A percentile compares a stretch with the other conserved stretches of the same genome.
Conservation (phyloP, 2,113 vertebrate genomes). For the western clawed frog (Xenopus tropicalis) region DNA sequence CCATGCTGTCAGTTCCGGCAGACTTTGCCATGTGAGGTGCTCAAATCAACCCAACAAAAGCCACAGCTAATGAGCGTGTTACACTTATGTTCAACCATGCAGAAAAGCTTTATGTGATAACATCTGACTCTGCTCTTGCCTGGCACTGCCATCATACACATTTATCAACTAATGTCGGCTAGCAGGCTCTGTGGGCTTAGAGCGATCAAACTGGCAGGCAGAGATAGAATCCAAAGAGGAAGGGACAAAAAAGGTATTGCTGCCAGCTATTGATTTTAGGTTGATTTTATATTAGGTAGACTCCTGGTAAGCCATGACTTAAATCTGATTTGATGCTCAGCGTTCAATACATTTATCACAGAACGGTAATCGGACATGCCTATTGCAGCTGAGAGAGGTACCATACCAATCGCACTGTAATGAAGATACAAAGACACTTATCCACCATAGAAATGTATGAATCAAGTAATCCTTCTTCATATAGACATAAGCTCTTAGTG, state of each 20-base stretch:
- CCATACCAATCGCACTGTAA: too few relatives aligned
- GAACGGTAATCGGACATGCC: background rate
- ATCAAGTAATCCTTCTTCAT: too few relatives aligned
- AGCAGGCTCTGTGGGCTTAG: slow-evolving; percentile 32
- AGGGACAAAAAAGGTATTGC: slow-evolving; percentile 7
- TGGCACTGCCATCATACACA: slow-evolving; percentile 35
- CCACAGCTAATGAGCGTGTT: slow-evolving; percentile 33
- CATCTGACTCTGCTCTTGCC: slow-evolving; percentile 42
- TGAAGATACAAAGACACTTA: too few relatives aligned
- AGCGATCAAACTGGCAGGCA: slow-evolving; percentile 25
- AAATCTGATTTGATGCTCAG: background rate
- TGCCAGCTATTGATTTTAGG: background rate
- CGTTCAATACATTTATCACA: background rate
- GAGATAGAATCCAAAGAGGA: slow-evolving; percentile 9
- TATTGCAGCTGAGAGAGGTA: too few relatives aligned
- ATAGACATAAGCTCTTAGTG: too few relatives aligned
- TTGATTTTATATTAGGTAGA: background rate
- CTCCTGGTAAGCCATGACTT: background rate
- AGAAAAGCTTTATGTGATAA: slow-evolving; percentile 30
- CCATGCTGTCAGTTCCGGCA: slow-evolving; percentile 35
- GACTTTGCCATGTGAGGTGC: slow-evolving; percentile 27
- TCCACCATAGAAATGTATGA: too few relatives aligned
- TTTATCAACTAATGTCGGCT: slow-evolving; percentile 20
- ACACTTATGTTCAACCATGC: slow-evolving; percentile 35
- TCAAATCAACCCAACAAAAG: slow-evolving; percentile 29